phyloP scores from a whole-genome alignment of 2,797 vertebrate species.

The Euphonia xanthogaster region DNA sequence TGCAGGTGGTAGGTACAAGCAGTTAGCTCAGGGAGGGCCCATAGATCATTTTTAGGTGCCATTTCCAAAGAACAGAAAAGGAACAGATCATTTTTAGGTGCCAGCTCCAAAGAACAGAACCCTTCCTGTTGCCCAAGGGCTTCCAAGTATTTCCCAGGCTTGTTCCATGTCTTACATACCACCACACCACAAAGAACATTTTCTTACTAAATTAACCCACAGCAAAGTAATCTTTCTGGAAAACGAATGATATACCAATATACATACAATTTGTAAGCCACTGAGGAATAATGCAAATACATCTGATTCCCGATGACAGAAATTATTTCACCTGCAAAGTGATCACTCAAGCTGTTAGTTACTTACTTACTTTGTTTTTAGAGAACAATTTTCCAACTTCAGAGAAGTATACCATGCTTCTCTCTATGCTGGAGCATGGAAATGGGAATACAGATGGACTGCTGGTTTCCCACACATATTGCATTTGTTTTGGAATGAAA shows the following conservation, averaged over 20 bases:
- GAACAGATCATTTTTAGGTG: neutral
- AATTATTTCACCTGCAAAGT: slow-evolving; percentile 33
- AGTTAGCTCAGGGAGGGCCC: neutral
- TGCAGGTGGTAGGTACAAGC: neutral
- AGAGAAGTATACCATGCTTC: neutral
- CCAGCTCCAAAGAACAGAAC: neutral
- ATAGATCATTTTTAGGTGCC: neutral
- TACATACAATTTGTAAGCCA: neutral
- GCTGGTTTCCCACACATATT: neutral
- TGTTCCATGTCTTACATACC: neutral
- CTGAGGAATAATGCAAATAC: slow-evolving; percentile 54
- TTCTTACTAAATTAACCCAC: slow-evolving; percentile 21
- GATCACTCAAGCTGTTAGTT: neutral
- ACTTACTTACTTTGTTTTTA: neutral
- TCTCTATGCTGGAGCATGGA: neutral
- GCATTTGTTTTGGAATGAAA: neutral
- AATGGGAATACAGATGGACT: neutral
- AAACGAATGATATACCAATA: neutral
- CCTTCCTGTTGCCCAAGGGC: neutral
- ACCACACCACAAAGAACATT: neutral
- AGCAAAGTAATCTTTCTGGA: slow-evolving; percentile 25
- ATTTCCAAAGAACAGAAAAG: neutral
- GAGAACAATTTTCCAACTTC: neutral
- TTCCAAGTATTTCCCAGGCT: neutral
- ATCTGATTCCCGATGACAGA: neutral